phyloP scores from a whole-genome alignment of 2,888 invertebrate genomes.

The Acanthosoma haemorrhoidale region DNA sequence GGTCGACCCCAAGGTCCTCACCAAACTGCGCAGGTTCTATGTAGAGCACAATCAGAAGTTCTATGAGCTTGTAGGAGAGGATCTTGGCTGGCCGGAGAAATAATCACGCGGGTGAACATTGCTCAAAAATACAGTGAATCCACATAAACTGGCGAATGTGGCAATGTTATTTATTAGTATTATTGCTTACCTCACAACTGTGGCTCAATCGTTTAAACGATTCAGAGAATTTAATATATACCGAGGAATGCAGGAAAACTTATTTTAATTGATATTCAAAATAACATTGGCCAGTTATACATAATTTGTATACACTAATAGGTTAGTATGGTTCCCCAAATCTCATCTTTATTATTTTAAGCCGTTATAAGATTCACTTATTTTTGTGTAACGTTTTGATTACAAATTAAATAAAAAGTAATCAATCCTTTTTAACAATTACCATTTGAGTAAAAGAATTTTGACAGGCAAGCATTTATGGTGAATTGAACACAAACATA shows the following conservation, averaged over 20 bases:
- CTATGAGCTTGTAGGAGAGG: slow-evolving; percentile 86
- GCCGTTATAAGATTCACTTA: slow-evolving; percentile 3
- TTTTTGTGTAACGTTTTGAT: slow-evolving; percentile 2
- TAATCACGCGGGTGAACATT: slow-evolving; percentile 46
- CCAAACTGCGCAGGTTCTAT: slow-evolving; percentile 77
- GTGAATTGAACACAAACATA: too few relatives aligned
- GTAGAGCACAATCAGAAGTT: slow-evolving; percentile 86
- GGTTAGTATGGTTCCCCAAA: too few relatives aligned
- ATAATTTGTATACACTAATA: too few relatives aligned
- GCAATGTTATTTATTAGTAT: not conserved
- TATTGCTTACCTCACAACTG: too few relatives aligned
- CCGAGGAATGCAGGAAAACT: too few relatives aligned
- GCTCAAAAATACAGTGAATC: slow-evolving; percentile 19
- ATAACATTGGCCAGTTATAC: not conserved
- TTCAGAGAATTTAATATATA: too few relatives aligned
- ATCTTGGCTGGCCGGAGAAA: slow-evolving; percentile 90
- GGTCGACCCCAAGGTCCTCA: slow-evolving; percentile 63
- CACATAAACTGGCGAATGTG: not conserved
- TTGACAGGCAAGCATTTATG: not conserved
- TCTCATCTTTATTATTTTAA: too few relatives aligned
- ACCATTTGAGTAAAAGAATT: not conserved
- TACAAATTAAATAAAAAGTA: not conserved
- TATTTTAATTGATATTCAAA: too few relatives aligned
- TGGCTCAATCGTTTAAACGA: too few relatives aligned
- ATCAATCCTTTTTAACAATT: not conserved